Percentiles rank a stretch among this genome's conserved stretches.
These are phyloP conservation scores for Hipparchia semele DNA, from an alignment of 2,888 invertebrate species.

Conservation along the genomic window DNA sequence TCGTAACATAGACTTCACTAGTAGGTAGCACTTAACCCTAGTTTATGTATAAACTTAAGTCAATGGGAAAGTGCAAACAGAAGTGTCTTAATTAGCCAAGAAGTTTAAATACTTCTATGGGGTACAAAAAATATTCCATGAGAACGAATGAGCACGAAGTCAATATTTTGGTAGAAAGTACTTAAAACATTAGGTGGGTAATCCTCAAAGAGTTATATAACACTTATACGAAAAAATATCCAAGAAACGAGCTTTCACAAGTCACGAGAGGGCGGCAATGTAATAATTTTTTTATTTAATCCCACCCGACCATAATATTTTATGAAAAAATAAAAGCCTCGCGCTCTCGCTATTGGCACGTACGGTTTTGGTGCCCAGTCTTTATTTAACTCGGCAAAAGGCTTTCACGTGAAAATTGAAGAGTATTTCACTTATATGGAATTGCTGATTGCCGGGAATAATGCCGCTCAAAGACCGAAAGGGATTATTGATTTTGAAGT, in stretches of 20 bases:
- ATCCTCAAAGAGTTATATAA: not conserved
- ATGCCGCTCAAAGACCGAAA: slow-evolving; percentile 26
- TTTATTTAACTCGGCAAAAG: slow-evolving; percentile 38
- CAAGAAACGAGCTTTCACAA: slow-evolving; percentile 16
- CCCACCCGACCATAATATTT: slow-evolving; percentile 35
- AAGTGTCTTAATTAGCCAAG: no score
- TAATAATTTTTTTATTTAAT: slow-evolving; percentile 40
- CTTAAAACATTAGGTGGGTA: not conserved
- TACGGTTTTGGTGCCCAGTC: slow-evolving; percentile 40
- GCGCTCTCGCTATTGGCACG: slow-evolving; percentile 38
- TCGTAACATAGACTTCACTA: not conserved
- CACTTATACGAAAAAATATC: not conserved
- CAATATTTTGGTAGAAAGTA: not conserved
- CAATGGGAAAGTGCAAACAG: no score
- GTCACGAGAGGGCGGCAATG: slow-evolving; percentile 23
- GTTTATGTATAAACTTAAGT: no score
- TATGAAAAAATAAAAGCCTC: slow-evolving; percentile 40
- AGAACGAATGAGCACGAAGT: not conserved
- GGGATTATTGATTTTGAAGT: slow-evolving; percentile 29
- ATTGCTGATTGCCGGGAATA: slow-evolving; percentile 23
- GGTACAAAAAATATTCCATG: no score
- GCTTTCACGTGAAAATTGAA: slow-evolving; percentile 35
- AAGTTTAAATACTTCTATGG: no score
- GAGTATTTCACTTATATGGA: slow-evolving; percentile 33
- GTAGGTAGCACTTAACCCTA: not conserved